phyloP scores from a whole-genome alignment of 1,140 invertebrate genomes.

The Cydia fagiglandana region DNA sequence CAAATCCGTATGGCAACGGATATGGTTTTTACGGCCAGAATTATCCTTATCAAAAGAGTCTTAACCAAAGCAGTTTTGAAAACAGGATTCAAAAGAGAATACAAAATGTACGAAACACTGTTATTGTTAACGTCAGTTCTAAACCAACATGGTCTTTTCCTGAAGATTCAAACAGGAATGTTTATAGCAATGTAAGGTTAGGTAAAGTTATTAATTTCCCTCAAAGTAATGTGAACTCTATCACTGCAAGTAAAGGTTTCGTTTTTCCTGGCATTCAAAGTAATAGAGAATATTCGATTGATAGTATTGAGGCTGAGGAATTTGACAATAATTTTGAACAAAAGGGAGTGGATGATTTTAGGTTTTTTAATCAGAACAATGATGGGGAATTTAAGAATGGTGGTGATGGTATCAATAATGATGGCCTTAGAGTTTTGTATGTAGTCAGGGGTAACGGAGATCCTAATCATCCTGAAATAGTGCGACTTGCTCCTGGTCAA shows the following conservation, averaged over 20 bases:
- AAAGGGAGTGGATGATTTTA: neutral
- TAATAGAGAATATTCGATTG: conserved; percentile 35
- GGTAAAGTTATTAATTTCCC: conserved; percentile 53
- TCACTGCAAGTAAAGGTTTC: conserved; percentile 35
- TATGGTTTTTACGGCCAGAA: conserved; percentile 40
- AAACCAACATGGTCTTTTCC: conserved; percentile 56
- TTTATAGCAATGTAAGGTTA: conserved; percentile 43
- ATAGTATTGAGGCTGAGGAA: conserved; percentile 25
- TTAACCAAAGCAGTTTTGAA: neutral
- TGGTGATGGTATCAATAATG: conserved; percentile 33
- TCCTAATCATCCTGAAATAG: conserved; percentile 63
- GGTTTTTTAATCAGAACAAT: neutral
- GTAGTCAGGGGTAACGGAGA: conserved; percentile 69
- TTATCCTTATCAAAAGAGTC: conserved; percentile 14
- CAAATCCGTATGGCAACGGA: conserved; percentile 39
- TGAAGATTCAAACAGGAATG: conserved; percentile 3
- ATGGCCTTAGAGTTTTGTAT: conserved; percentile 54
- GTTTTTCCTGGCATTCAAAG: conserved; percentile 45
- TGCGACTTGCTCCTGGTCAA: conserved; percentile 60
- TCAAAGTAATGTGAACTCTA: conserved; percentile 39
- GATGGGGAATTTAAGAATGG: neutral
- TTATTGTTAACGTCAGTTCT: conserved; percentile 33
- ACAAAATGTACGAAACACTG: conserved; percentile 20
- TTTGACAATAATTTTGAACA: conserved; percentile 38
- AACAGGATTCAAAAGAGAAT: conserved; percentile 34